Evolutionary conservation across 2,888 invertebrate genomes (phyloP), one percentile per base, ranked within the genome.

Genomic region (Quadriops clusia): DNA sequence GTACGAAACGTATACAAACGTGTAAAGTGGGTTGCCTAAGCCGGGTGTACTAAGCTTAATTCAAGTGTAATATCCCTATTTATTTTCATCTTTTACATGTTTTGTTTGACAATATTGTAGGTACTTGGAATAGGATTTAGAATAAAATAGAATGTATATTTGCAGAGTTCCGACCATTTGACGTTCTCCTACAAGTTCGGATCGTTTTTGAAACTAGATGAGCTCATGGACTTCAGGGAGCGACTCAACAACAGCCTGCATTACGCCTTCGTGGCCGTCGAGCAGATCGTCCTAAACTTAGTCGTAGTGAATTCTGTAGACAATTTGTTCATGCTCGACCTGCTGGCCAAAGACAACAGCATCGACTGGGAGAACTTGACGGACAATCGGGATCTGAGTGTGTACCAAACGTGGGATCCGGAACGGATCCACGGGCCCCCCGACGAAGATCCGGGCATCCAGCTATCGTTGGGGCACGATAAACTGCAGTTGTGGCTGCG

Each of bases 141-240:
- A n/a, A n/a, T n/a, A n/a, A 4, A 11, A n/a, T n/a, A n/a, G n/a
- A n/a, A n/a, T n/a, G n/a, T n/a, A n/a, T n/a, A n/a, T n/a, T 52
- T 57, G 28, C 65, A 87, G 85, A 84, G 87, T 49, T 74, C 86
- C 26, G 94, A 94, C 58, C 86, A 90, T 56, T 69, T 94, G 30
- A 85, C 90, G 14, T 78, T 85, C 50, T 85, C 87, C 5, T 94
- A 93, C 65, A 91, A 93, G 54, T 93, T 80, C 61, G 93, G 94
- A 7, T 90, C 93, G 23, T 93, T 93, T 64, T 76, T 80, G 43
- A 91, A 93, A 69, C 72, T 94, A 42, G 76, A 82, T 44, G 93
- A 94, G 59, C 83, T 95, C 55, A 76, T 85, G 49, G 76, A 80
- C 51, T 85, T 93, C 57, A 72, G 82, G 45, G 77, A 79, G 45